These are phyloP conservation scores for Taurulus bubalis DNA, from an alignment of 2,113 vertebrate species.

Conservation along the genomic window DNA sequence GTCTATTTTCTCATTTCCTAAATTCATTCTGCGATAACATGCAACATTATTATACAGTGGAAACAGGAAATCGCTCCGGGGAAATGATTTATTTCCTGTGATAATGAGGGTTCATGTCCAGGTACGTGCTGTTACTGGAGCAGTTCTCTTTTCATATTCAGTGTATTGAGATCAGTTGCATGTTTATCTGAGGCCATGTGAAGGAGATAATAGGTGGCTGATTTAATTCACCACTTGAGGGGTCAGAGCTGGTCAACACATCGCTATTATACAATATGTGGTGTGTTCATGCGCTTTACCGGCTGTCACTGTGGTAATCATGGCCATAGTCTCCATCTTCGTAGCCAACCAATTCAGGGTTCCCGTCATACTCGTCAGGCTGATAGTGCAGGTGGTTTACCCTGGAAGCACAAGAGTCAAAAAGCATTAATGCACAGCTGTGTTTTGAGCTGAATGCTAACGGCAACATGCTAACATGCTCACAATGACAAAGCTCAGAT, in stretches of 20 bases:
- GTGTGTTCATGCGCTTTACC: slow-evolving; percentile 50
- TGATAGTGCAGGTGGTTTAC: slow-evolving; percentile 75
- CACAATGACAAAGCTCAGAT: not conserved
- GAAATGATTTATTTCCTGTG: slow-evolving; percentile 39
- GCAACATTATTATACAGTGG: not conserved
- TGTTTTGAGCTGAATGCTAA: not conserved
- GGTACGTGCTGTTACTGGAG: not conserved
- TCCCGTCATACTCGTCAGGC: slow-evolving; percentile 55
- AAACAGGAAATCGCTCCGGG: slow-evolving; percentile 30
- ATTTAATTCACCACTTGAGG: slow-evolving; percentile 26
- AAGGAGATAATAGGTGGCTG: slow-evolving; percentile 14
- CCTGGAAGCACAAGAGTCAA: slow-evolving; percentile 48
- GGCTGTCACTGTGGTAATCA: slow-evolving; percentile 70
- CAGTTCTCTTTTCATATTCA: not conserved
- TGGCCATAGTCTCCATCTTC: slow-evolving; percentile 70
- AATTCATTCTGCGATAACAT: slow-evolving; percentile 13
- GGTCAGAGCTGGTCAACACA: not conserved
- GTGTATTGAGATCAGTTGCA: not conserved
- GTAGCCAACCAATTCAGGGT: slow-evolving; percentile 55
- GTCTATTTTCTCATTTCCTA: slow-evolving; percentile 55
- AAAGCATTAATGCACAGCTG: not conserved
- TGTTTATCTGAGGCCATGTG: slow-evolving; percentile 6
- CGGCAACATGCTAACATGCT: not conserved
- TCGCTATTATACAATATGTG: not conserved
- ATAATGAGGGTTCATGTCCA: not conserved